Base-by-base conservation (phyloP, 2,113 vertebrate genomes). In the Irena cyanogastra region DNA sequence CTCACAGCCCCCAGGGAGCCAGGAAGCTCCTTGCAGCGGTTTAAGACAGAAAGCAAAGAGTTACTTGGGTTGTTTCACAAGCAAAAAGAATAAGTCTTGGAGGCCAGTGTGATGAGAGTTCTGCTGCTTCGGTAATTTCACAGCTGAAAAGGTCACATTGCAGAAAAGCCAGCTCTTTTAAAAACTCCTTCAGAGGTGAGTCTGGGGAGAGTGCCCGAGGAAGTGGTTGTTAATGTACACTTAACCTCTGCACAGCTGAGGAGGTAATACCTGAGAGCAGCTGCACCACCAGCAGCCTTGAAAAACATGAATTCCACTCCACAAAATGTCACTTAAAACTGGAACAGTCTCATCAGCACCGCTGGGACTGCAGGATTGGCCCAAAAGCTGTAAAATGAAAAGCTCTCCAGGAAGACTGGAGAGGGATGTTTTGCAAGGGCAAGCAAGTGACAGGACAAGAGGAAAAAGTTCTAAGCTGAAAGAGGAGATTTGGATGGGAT, bases 81-180 rank as follows among this genome's bases (percentile, higher is more conserved):
- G 52, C 13, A 47, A 52, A 83, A 91, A 50, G 72, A 52, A 2
- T 33, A 35, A 70, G 24, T 35, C 66, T 52, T 69, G 37, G 53
- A 83, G 66, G 61, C 5, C 0, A 86, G 66, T 18, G 63, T 50
- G 74, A 81, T 42, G 72, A 92, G 68, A 65, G 77, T 44, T 59
- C 24, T 89, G 45, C 76, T 83, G 65, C 77, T 78, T 61, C n/a
- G 4, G 87, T 59, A 82, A 87, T 78, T 89, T 82, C 77, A 19
- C 42, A 26, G 44, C 79, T 72, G 65, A 45, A 82, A 91, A 91
- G 70, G 93, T 85, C 88, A 93, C 74, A 18, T 2, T 78, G 54
- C 39, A 94, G 76, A 77, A 68, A 81, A 84, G 56, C 30, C 79
- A 52, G 21, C 37, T 54, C 79, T 70, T 66, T 87, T 31, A 54